Evolutionary conservation across 2,888 invertebrate species (phyloP).

Genomic region (Temnothorax ravouxi): DNA sequence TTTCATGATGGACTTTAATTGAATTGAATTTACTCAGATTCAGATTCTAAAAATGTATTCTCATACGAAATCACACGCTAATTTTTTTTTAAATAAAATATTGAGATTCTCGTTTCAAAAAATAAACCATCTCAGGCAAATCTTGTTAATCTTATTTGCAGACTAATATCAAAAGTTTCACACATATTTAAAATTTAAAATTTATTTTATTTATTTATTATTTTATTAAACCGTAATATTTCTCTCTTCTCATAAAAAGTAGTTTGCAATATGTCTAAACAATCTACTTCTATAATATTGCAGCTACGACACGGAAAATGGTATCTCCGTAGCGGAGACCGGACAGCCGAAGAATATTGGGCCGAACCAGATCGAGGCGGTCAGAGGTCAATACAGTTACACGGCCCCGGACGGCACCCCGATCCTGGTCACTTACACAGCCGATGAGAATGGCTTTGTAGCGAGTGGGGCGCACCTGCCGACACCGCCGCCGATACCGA

Average conservation of each 20-base stretch:
- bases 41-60: background rate
- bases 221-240: background rate
- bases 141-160: background rate
- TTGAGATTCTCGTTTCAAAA: background rate
- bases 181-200: background rate
- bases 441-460: conserved; percentile 91
- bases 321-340: conserved; percentile 88
- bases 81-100: background rate
- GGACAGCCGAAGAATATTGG: conserved; percentile 88
- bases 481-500: conserved; percentile 93
- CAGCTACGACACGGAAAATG: conserved; percentile 89
- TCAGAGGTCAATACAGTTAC: conserved; percentile 89
- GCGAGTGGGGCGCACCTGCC: conserved; percentile 92
- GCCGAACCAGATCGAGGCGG: conserved; percentile 86
- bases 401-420: conserved; percentile 90
- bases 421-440: conserved; percentile 89
- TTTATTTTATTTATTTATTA: background rate
- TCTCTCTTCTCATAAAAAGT: background rate
- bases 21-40: background rate
- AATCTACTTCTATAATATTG: conserved; percentile 54
- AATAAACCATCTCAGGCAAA: background rate
- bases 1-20: background rate
- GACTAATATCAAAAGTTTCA: background rate
- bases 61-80: background rate
- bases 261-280: background rate